Evolutionary conservation across 2,113 vertebrate genomes (phyloP), one percentile per base, ranked within the genome.

Genomic region (Corythoichthys haematopterus): DNA sequence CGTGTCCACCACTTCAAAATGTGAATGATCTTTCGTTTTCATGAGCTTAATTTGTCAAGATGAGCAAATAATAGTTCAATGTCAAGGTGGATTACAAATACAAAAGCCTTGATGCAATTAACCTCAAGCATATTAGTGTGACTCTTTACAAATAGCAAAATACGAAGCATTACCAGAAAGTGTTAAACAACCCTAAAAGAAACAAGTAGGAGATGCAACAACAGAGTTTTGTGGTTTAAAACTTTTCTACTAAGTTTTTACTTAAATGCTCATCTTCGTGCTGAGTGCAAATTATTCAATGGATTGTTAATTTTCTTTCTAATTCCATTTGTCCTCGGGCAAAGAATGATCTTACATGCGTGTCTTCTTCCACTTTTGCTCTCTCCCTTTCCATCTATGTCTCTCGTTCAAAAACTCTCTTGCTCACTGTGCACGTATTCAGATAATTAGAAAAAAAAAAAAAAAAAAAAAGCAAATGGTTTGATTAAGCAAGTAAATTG

Each of bases 401-500:
- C 77, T 36, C 66, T 68, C 60, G 36, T 72, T 65, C 66, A 70
- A 69, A 78, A 63, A 69, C 75, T 33, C 55, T 40, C 71, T 77
- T 67, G 70, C 79, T 76, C 68, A 80, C 76, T 65, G 47, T 70
- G 81, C 84, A 80, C 80, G 86, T 81, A 87, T 77, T 80, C 85
- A 88, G 80, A 82, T 88, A 89, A 91, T 91, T 91, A 88, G 20
- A 28, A 28, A 28, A 28, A 28, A 28, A 43, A 89, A 89, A 83
- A 84, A 88, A 28, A 28, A 43, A 89, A 89, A 83, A 84, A 88
- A 88, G 86, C 77, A 87, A 82, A 84, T 77, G 43, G 85, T 84
- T 88, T 91, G 87, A 90, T 89, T 89, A 91, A 89, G 84, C 84
- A 83, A 89, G 81, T 85, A 81, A 91, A 90, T 91, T 85, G 88